These are phyloP conservation scores for Clistopyga incitator DNA, from an alignment of 2,888 invertebrate genomes.

Conservation along the genomic window DNA sequence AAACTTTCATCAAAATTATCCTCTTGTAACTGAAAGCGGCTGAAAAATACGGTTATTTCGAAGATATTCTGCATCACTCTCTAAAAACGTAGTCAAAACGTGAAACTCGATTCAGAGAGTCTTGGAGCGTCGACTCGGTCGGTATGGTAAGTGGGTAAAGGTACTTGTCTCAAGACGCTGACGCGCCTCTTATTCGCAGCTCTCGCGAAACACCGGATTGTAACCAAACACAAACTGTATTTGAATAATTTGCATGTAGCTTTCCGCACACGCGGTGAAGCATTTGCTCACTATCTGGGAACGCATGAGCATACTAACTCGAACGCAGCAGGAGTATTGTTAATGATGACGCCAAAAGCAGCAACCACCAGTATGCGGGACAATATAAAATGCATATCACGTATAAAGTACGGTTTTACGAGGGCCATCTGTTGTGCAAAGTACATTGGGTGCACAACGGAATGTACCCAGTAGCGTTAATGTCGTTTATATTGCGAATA, in stretches of 20 bases:
- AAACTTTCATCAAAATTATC: too few species aligned
- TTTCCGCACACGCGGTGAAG: not conserved
- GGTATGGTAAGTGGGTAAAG: too few species aligned
- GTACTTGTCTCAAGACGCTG: not conserved
- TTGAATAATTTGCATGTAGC: not conserved
- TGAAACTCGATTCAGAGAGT: too few species aligned
- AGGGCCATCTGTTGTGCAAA: not conserved
- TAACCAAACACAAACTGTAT: too few species aligned
- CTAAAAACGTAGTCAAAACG: too few species aligned
- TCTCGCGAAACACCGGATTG: too few species aligned
- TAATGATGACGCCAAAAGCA: conserved; percentile 10
- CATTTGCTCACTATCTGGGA: not conserved
- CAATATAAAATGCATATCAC: conserved; percentile 20
- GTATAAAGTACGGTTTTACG: not conserved
- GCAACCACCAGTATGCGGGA: conserved; percentile 1
- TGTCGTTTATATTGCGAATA: not conserved
- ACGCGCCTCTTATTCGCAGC: not conserved
- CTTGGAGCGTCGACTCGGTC: too few species aligned
- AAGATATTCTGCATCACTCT: too few species aligned
- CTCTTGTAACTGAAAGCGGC: too few species aligned
- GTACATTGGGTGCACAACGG: not conserved
- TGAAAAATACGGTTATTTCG: too few species aligned
- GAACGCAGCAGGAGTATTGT: conserved; percentile 5
- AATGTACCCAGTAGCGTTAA: not conserved
- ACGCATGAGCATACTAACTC: not conserved